These are phyloP conservation scores for Cyrtodaria siliqua DNA, from an alignment of 2,888 invertebrate genomes.

Conservation along the genomic window DNA sequence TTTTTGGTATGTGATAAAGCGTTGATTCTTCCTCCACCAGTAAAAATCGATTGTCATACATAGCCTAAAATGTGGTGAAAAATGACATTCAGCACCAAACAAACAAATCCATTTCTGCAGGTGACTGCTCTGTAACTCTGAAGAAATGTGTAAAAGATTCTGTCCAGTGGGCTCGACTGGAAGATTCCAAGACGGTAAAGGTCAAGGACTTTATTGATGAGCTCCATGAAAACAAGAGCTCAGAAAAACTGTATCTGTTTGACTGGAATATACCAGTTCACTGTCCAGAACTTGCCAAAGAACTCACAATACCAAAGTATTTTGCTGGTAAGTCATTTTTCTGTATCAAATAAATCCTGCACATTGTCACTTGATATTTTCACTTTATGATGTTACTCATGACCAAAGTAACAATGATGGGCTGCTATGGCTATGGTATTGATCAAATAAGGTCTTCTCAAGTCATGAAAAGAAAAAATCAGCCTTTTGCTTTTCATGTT, in stretches of 20 bases:
- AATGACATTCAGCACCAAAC: too few species aligned
- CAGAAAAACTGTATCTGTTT: conserved; percentile 75
- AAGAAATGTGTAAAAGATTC: conserved; percentile 72
- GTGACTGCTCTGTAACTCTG: conserved; percentile 65
- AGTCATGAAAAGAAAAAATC: too few species aligned
- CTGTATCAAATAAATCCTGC: not conserved
- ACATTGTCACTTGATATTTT: not conserved
- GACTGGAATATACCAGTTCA: conserved; percentile 83
- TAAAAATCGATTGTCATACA: too few species aligned
- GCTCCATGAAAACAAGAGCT: conserved; percentile 33
- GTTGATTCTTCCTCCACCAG: too few species aligned
- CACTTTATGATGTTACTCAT: not conserved
- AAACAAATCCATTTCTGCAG: too few species aligned
- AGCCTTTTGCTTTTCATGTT: too few species aligned
- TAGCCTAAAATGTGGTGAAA: too few species aligned
- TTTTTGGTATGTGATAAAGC: too few species aligned
- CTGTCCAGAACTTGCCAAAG: conserved; percentile 76
- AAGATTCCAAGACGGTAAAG: conserved; percentile 63
- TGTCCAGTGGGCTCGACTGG: conserved; percentile 80
- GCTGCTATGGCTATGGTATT: too few species aligned
- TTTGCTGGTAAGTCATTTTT: conserved; percentile 74
- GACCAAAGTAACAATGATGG: too few species aligned
- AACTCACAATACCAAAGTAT: conserved; percentile 79
- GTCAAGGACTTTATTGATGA: conserved; percentile 71
- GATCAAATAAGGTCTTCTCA: not conserved